Percentiles rank a stretch among this genome's conserved stretches.
phyloP scores from a whole-genome alignment of 1,140 invertebrate genomes.

The Daktulosphaira vitifoliae region DNA sequence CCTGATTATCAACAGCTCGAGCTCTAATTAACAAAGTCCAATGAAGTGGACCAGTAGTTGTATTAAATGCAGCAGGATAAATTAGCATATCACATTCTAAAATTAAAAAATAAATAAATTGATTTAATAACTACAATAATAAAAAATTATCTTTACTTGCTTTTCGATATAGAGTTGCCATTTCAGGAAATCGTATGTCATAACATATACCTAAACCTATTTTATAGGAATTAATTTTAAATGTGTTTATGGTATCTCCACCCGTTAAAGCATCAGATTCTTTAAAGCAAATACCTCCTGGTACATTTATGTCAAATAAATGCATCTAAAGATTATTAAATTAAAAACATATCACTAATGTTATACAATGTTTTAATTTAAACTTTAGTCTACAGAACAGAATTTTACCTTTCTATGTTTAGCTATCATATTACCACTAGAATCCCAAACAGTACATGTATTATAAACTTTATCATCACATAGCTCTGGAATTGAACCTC shows the following conservation, averaged over 20 bases:
- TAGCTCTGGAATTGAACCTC: slow-evolving; percentile 80
- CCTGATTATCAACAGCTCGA: slow-evolving; percentile 80
- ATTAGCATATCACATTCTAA: slow-evolving; percentile 73
- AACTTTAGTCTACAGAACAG: no score
- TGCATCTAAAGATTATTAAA: slow-evolving; percentile 56
- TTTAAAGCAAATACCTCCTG: slow-evolving; percentile 83
- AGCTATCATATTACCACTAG: slow-evolving; percentile 62
- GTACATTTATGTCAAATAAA: slow-evolving; percentile 91
- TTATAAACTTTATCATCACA: slow-evolving; percentile 69
- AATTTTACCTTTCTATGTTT: slow-evolving; percentile 60
- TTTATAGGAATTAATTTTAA: slow-evolving; percentile 64
- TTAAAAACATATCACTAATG: no score
- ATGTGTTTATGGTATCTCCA: slow-evolving; percentile 65
- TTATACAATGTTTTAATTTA: no score
- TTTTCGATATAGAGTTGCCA: slow-evolving; percentile 73
- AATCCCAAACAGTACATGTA: slow-evolving; percentile 82
- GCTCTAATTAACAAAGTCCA: slow-evolving; percentile 77
- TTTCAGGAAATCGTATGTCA: slow-evolving; percentile 83
- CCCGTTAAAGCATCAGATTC: slow-evolving; percentile 76
- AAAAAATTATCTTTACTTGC: slow-evolving; percentile 47
- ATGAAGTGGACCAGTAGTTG: slow-evolving; percentile 87
- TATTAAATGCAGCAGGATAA: slow-evolving; percentile 92
- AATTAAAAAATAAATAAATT: slow-evolving; percentile 6
- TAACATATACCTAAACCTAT: slow-evolving; percentile 91
- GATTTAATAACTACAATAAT: not conserved